Evolutionary conservation across 2,888 invertebrate species (phyloP), one percentile per base, ranked within the genome.

Genomic region (Frankliniella fusca): DNA sequence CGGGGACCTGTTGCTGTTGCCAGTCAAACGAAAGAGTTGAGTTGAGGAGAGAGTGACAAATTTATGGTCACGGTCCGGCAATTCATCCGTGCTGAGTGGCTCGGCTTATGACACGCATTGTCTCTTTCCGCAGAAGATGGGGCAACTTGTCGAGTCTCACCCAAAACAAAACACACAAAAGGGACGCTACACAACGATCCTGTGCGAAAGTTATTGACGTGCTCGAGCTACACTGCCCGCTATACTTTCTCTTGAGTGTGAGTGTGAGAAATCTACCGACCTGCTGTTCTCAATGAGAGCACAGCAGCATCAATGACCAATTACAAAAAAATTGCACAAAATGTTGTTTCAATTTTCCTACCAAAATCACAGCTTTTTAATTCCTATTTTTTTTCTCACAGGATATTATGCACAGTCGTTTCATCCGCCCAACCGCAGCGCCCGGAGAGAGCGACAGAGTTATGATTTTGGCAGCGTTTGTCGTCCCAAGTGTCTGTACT

Each of bases 81-180:
- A 38, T 61, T 61, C 61, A 61, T 61, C 61, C 38, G 38, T 38
- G 38, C 38, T n/a, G 65, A 65, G 65, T n/a, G 65, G 65, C 54
- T 9, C 54, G 54, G 18, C 70, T 70, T n/a, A 76, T 11, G 23
- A 76, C 27, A 20, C 27, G 27, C 70, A 23, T 76, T 76, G 70
- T 76, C 27, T 76, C 23, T 23, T 76, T 76, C 70, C 70, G 70
- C 70, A 76, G 70, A 76, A 76, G 70, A 27, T 23, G 70, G 70
- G 70, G 27, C 70, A 76, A 76, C 70, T 76, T 76, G 70, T 76
- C 70, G 27, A 76, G 27, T 12, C 61, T n/a, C 70, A 76, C 70
- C 27, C 70, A 76, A 76, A 76, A 76, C 70, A 76, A 76, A 76
- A 76, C 54, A 23, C 70, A 23, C 70, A 20, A 23, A n/a, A n/a